Evolutionary conservation across 1,140 invertebrate genomes (phyloP), one percentile per base, ranked within the genome.

Genomic region (Papilio machaon): DNA sequence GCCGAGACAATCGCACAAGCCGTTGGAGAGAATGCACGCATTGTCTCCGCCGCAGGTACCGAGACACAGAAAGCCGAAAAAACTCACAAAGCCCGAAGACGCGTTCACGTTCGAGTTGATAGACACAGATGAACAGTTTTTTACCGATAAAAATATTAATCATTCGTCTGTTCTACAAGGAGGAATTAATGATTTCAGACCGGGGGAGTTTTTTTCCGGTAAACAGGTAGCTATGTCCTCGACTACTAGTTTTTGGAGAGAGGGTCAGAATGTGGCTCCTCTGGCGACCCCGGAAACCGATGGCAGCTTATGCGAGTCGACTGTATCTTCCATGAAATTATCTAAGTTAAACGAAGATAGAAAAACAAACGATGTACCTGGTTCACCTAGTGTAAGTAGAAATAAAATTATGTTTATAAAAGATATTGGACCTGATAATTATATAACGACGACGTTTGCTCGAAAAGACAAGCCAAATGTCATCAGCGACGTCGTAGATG

Each of bases 31-130:
- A 86, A 96, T 95, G 80, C 96, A 96, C 84, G 96, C 96, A 82
- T 90, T 95, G 74, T 92, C 94, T 79, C 94, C 95, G n/a, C 94
- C 94, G 15, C 91, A 92, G 80, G 94, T 95, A 78, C 95, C 95
- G 58, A 93, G 96, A 82, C 95, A 96, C 90, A 94, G 95, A 82
- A 96, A 96, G 89, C 95, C 95, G 80, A 96, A 95, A 90, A 95
- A 95, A 87, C 88, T 94, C 85, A 94, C 89, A 79, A 96, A 96
- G 83, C 95, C 95, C 4, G 97, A 97, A 94, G 97, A 97, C 89
- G 96, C 96, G 79, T 97, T 97, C 90, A 96, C 96, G 81, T 97
- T 97, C 91, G 97, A 97, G 91, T 96, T 97, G 64, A 97, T 97
- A 78, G 97, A 97, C 86, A 97, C 97, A 30, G 97, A 97, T 88